Conservation (phyloP, 2,113 vertebrate species). For the Tetraodon nigroviridis region DNA sequence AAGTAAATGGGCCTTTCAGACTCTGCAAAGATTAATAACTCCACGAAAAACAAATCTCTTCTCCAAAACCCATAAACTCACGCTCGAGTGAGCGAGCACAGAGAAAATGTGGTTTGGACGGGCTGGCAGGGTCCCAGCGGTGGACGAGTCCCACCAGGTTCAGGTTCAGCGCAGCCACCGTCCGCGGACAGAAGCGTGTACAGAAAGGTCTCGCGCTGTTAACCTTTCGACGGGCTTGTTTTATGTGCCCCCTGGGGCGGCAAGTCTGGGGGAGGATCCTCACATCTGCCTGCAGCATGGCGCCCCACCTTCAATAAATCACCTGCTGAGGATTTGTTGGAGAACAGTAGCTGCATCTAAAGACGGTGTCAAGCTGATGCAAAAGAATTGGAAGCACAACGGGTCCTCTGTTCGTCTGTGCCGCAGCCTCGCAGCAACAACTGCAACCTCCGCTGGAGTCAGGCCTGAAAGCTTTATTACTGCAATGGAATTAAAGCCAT, state of each 20-base stretch:
- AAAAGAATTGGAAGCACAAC: neutral
- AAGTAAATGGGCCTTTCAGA: conserved; percentile 32
- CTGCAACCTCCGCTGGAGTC: conserved; percentile 21
- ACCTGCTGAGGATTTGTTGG: conserved; percentile 31
- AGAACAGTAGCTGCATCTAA: conserved; percentile 18
- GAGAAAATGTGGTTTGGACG: conserved; percentile 41
- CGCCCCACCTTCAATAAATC: conserved; percentile 32
- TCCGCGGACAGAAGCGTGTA: conserved; percentile 23
- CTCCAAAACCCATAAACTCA: conserved; percentile 44
- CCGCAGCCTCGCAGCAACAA: conserved; percentile 17
- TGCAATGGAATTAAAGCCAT: neutral
- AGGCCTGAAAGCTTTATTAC: conserved; percentile 35
- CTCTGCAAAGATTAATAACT: conserved; percentile 50
- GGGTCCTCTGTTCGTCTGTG: too few relatives aligned
- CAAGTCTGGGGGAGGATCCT: neutral
- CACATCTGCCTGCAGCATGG: conserved; percentile 19
- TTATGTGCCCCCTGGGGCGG: conserved; percentile 32
- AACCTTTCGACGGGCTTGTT: conserved; percentile 62
- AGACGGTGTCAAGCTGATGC: neutral
- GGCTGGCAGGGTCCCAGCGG: conserved; percentile 25
- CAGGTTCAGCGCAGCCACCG: conserved; percentile 41
- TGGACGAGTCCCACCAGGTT: conserved; percentile 11
- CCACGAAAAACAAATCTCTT: conserved; percentile 39
- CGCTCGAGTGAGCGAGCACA: conserved; percentile 51
- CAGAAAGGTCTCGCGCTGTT: conserved; percentile 38